Evolutionary conservation across 2,888 invertebrate genomes (phyloP).

Genomic region (Andrena flavipes): DNA sequence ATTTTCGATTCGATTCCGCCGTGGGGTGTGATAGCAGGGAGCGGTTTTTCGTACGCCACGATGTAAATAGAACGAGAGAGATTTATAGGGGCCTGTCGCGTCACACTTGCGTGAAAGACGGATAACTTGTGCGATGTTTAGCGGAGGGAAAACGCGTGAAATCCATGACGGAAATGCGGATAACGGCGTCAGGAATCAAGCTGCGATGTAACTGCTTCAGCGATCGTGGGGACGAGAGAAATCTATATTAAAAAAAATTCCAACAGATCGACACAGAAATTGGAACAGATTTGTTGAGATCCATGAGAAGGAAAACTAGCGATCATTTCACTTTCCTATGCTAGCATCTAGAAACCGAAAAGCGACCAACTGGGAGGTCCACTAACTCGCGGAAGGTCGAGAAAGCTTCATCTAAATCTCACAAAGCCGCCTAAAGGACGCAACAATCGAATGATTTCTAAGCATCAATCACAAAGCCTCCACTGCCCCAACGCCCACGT

Average conservation of each 20-base stretch:
- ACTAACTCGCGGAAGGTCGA: not conserved
- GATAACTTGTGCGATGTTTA: conserved; percentile 6
- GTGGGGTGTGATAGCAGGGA: conserved; percentile 2
- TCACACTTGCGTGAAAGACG: conserved; percentile 7
- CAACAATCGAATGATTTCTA: not conserved
- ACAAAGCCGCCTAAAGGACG: not conserved
- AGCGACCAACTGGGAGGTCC: not conserved
- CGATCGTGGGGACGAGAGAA: not conserved
- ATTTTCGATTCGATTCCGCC: conserved; percentile 23
- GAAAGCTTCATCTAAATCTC: not conserved
- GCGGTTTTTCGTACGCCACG: not conserved
- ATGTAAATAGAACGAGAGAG: conserved; percentile 13
- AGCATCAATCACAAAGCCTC: not conserved
- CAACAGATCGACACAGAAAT: no score
- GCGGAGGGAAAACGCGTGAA: conserved; percentile 6
- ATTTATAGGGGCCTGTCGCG: conserved; percentile 20
- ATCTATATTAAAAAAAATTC: no score
- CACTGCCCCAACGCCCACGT: no score
- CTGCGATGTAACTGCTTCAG: conserved; percentile 2
- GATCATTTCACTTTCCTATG: no score
- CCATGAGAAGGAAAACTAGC: no score
- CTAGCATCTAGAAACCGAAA: not conserved
- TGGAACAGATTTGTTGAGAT: not conserved
- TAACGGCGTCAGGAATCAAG: conserved; percentile 1
- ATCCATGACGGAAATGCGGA: not conserved